Evolutionary conservation across 2,113 vertebrate species (phyloP), one percentile per base, ranked within the genome.

Genomic region (Colinus virginianus): DNA sequence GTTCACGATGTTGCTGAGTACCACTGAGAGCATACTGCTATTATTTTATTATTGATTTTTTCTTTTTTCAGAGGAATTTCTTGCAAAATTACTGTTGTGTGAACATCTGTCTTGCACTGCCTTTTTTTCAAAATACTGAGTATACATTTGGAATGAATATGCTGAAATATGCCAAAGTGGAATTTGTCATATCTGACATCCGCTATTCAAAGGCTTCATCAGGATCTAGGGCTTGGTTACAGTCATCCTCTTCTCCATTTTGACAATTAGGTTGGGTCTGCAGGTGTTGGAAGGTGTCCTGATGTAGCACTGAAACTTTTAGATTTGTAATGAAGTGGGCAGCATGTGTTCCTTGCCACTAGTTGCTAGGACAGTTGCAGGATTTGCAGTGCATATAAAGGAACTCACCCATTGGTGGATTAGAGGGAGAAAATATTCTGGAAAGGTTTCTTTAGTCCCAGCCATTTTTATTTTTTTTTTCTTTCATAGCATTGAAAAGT

Each of bases 111-210:
- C 17, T 26, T 79, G 36, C n/a, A 63, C 49, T 84, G 22, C 6
- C 19, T 84, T 77, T 77, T 77, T 69, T 22, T 51, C 69, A 72
- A 88, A 84, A 58, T 43, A 46, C 10, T 9, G 84, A 84, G 17
- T 4, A 11, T 68, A n/a, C 4, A 22, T 32, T 77, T 46, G 9
- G n/a, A 80, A 68, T 53, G 8, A 43, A 21, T 45, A 68, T 48
- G 45, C 7, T 13, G 23, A 82, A 88, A 59, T 17, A 66, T 2
- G 40, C 2, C 34, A 46, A 28, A 81, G 28, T 6, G 63, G 5
- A 30, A 36, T 38, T 48, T 55, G 58, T 69, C 3, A 28, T 20
- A 46, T 64, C 61, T 36, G 59, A 34, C 10, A 66, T 56, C 49
- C 42, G 19, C 7, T 75, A 71, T 86, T 70, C 18, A 38, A 49